Base-by-base conservation (phyloP, 2,888 invertebrate genomes). In the Luffia ferchaultella region DNA sequence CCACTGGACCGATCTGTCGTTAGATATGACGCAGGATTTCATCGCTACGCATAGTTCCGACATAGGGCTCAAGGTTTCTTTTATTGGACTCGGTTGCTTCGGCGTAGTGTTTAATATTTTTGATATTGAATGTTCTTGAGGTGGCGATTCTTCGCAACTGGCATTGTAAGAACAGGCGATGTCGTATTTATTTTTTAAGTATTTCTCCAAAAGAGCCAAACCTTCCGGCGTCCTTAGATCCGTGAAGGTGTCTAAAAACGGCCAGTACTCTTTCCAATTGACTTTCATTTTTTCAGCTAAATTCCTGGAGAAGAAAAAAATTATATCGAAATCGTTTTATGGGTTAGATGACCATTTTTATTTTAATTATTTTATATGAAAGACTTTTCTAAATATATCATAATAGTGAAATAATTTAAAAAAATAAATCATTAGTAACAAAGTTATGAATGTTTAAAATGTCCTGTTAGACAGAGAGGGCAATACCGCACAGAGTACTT, bases 221-320 rank as follows among this genome's bases (percentile, higher is more conserved):
- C 97, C 97, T 50, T 92, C 90, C 0, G 78, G 65, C 0, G 91
- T 87, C 0, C 90, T 75, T 3, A 98, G 83, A 70, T 98, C 92
- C 0, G 92, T 86, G 70, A 93, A 96, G 1, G 88, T 87, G 58
- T 92, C 90, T 15, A 97, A 76, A 68, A 97, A 97, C 3, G 91
- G 90, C 97, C 97, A 98, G 74, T 94, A 94, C 65, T 98, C 97
- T 54, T 89, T 90, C 97, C 97, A 97, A 9, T 88, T 87, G 0
- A 94, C 86, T 50, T 90, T 86, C 68, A 89, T 87, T 68, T 92
- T 86, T 55, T 88, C 87, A 0, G 95, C 93, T 56, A 92, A 68
- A 57, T 86, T 82, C 62, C 91, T 90, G 69, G 16, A 67, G 70
- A 51, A 50, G 50, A 51, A 50, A 45, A 41, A 44, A 18, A 30